Evolutionary conservation across 1,140 invertebrate species (phyloP), one percentile per base, ranked within the genome.

Genomic region (Drosophila simulans): DNA sequence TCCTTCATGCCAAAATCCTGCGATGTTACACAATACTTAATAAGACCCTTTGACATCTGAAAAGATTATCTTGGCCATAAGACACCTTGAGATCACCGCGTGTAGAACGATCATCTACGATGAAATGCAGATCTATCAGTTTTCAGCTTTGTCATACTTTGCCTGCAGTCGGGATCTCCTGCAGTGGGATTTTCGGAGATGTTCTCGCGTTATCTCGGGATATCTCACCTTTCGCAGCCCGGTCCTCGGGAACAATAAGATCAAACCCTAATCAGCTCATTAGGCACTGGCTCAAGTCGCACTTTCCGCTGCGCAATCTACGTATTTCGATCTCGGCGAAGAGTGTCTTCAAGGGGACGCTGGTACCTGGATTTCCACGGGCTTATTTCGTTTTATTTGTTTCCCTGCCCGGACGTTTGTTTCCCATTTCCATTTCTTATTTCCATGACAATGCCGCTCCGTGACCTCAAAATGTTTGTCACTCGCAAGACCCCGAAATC

Each of bases 401-500:
- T 55, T 80, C 31, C 13, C 15, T 15, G 31, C 27, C 34, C 22
- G 55, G 62, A 65, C 55, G 27, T 56, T 22, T 22, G 2, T 22
- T 53, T 72, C 17, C 78, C 72, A 68, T 65, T 68, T 68, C 27
- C 40, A 40, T 51, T 77, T 68, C 45, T 46, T 64, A 78, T 83
- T 83, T 84, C 48, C 76, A 81, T 64, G 74, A 59, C 70, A 86
- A 85, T 80, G 72, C 57, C 79, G 76, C 70, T 76, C 75, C 58
- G 83, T 86, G 82, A 82, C 82, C 82, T 76, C 75, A 86, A 86
- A 82, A 48, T 79, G 79, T 75, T 78, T 88, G 74, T 65, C 69
- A 65, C 53, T 25, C 45, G 49, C 62, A 53, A 60, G 48, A 49
- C 37, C 51, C 68, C 40, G 66, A 71, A 53, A 37, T 43, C 37